Base-by-base conservation (phyloP, 2,888 invertebrate genomes). In the Lithodes maja region DNA sequence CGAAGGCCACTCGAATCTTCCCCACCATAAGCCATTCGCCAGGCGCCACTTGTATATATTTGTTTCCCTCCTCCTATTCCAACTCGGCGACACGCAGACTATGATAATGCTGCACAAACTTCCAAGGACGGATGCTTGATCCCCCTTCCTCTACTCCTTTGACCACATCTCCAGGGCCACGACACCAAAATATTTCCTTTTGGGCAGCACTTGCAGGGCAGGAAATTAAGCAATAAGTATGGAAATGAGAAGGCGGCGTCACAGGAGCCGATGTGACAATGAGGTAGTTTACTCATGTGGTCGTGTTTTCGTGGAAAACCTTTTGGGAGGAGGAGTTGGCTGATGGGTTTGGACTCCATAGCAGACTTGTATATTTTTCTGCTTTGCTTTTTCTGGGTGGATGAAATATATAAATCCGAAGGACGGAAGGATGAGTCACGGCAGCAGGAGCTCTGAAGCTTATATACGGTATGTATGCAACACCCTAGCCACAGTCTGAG, bases 271-370 rank as follows among this genome's bases (percentile, higher is more conserved):
- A 54, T 50, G 49, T 49, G 77, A 75, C 75, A 15, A 33, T 84
- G 77, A 77, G 55, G 84, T 53, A 33, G 55, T 84, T 61, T 84
- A 55, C 12, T 54, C 33, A 52, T 77, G 55, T 74, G n/a, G 75
- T 50, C 17, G 33, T 33, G 54, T 12, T 12, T 15, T 54, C 17
- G 15, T 53, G 7, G 61, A 5, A 61, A 7, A 61, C 61, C 12
- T 54, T 54, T 3, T 54, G 79, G 79, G 53, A 52, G 15, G 50
- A 33, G 33, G 33, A 33, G 33, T 33, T 53, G 50, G 50, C 77
- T 33, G 74, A 74, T 74, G 33, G 7, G 17, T 74, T 74, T 33
- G n/a, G 84, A 83, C 84, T 74, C 74, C 61, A 33, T 33, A 33
- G 33, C 33, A 61, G 61, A 61, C 61, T 61, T 61, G 12, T 33